These are phyloP conservation scores for Saxidomus purpurata DNA, from an alignment of 1,140 invertebrate species.

Conservation along the genomic window DNA sequence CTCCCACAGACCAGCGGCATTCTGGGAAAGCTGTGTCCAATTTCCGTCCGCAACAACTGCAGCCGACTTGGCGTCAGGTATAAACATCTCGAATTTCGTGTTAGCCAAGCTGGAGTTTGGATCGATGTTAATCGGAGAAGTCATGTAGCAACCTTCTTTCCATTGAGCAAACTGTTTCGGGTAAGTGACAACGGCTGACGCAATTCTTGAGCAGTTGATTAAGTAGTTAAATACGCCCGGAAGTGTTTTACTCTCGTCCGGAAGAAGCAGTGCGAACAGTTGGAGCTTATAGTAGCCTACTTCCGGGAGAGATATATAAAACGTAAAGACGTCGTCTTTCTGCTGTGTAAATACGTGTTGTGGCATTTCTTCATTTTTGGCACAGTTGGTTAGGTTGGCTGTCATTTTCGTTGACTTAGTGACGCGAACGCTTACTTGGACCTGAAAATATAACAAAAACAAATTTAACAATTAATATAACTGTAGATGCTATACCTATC, in stretches of 20 bases:
- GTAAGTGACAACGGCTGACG: slow-evolving; percentile 69
- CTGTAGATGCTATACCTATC: too few relatives aligned
- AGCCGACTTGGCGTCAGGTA: slow-evolving; percentile 80
- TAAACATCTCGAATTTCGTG: slow-evolving; percentile 75
- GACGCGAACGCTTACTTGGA: slow-evolving; percentile 73
- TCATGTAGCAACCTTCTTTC: slow-evolving; percentile 85
- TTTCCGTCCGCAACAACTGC: slow-evolving; percentile 82
- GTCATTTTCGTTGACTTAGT: slow-evolving; percentile 79
- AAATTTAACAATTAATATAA: too few relatives aligned
- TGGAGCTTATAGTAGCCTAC: slow-evolving; percentile 83
- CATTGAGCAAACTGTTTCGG: slow-evolving; percentile 85
- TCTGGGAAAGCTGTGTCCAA: slow-evolving; percentile 81
- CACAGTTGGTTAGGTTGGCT: slow-evolving; percentile 80
- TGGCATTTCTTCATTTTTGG: slow-evolving; percentile 76
- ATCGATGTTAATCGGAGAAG: slow-evolving; percentile 74
- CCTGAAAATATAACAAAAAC: slow-evolving; percentile 65
- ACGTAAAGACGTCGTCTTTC: slow-evolving; percentile 65
- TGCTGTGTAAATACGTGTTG: slow-evolving; percentile 80
- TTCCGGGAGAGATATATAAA: slow-evolving; percentile 74
- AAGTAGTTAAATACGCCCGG: slow-evolving; percentile 84
- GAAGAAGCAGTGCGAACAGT: slow-evolving; percentile 80
- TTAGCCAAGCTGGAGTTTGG: slow-evolving; percentile 62
- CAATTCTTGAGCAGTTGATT: slow-evolving; percentile 70
- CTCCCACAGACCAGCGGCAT: slow-evolving; percentile 76
- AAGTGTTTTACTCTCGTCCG: slow-evolving; percentile 81